Evolutionary conservation across 2,113 vertebrate species (phyloP), one percentile per base, ranked within the genome.

Genomic region (Daphoenositta chrysoptera): DNA sequence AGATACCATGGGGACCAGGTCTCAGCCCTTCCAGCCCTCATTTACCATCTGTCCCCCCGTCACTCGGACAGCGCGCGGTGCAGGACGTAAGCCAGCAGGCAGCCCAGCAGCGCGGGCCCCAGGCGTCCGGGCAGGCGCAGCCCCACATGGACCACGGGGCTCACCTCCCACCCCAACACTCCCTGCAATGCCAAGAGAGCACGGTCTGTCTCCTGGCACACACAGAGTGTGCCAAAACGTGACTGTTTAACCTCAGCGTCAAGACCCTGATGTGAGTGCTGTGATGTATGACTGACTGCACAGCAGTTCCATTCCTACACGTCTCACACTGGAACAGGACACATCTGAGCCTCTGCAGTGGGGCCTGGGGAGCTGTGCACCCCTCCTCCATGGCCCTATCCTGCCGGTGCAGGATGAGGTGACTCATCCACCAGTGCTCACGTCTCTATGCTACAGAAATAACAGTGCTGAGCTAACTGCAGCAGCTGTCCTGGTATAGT

Each of bases 141-240:
- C 63, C 84, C 91, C 18, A 16, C 61, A 21, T 4, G 5, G 39
- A 3, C 10, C 65, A 21, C 1, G 4, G 86, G 58, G 12, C 83
- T 66, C 83, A 47, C 17, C 30, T 1, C 78, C 79, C 53, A 87
- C 66, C 88, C 72, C 27, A 18, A 93, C 58, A 31, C 63, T 13
- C 17, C 94, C 96, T 96, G 96, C 87, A 97, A 92, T 0, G 60
- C 93, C 96, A 35, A 70, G 79, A 96, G 66, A 92, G 80, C 89
- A 28, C 2, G 2, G 51, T 58, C 79, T 50, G 14, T 31, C 11
- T 88, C 76, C 82, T 17, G 2, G 0, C 16, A 19, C 31, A 11
- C 39, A 40, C 35, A 44, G 15, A 19, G 7, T 1, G 26, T 2
- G 31, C 18, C 35, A 60, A 5, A 21, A 16, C 50, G 9, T 0